Percentiles rank a stretch among this genome's conserved stretches.
phyloP scores from a whole-genome alignment of 2,888 invertebrate species.

The Leptopilina myrica region DNA sequence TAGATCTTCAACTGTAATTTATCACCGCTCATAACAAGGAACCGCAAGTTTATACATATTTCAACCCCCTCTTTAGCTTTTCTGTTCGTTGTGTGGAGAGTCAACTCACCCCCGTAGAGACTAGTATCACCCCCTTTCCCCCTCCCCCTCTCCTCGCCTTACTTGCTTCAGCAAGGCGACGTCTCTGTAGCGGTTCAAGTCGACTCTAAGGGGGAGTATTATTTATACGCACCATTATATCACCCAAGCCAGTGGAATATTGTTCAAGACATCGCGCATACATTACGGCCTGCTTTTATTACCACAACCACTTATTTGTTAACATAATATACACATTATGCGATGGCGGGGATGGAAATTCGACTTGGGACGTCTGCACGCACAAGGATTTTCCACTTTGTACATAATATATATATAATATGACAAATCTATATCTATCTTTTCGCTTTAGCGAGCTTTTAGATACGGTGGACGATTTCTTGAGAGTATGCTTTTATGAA shows the following conservation, averaged over 20 bases:
- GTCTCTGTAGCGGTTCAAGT: conserved; percentile 44
- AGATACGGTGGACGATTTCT: conserved; percentile 70
- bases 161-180: conserved; percentile 40
- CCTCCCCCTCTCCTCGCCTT: conserved; percentile 45
- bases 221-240: conserved; percentile 73
- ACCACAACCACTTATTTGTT: conserved; percentile 74
- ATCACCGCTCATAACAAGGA: conserved; percentile 73
- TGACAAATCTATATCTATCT: conserved; percentile 37
- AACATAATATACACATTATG: conserved; percentile 75
- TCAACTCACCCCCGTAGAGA: conserved; percentile 56
- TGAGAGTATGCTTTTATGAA: conserved; percentile 39
- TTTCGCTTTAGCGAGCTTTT: conserved; percentile 57
- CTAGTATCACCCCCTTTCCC: conserved; percentile 50
- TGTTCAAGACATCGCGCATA: conserved; percentile 74
- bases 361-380: conserved; percentile 39
- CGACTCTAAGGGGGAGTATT: conserved; percentile 65
- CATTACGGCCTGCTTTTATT: conserved; percentile 72
- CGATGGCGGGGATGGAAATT: conserved; percentile 53
- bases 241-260: conserved; percentile 70
- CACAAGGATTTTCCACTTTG: conserved; percentile 46
- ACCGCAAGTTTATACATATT: conserved; percentile 73
- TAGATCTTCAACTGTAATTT: conserved; percentile 66
- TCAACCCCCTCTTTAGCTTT: conserved; percentile 61
- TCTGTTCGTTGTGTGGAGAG: conserved; percentile 44
- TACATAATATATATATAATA: not conserved